These are phyloP conservation scores for Australoheros facetus DNA, from an alignment of 2,797 vertebrate species.

Conservation along the genomic window DNA sequence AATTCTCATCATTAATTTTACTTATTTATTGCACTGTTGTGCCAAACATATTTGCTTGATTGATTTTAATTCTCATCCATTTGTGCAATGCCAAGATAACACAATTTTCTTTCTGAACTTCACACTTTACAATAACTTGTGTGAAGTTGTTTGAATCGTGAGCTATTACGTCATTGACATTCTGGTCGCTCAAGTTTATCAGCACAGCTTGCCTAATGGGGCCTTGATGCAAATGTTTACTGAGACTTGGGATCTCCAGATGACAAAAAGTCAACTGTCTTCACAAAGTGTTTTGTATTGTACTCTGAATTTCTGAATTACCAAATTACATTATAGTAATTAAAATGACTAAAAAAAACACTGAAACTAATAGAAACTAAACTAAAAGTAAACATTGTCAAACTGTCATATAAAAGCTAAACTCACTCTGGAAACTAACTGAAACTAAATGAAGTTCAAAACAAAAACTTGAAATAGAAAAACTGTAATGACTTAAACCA, in stretches of 20 bases:
- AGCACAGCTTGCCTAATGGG: background rate
- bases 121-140: background rate
- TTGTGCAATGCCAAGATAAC: too few species aligned
- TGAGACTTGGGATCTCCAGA: background rate
- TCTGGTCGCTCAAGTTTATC: background rate
- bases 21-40: too few species aligned
- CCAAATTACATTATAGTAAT: background rate
- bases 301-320: background rate
- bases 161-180: background rate
- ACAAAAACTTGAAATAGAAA: background rate
- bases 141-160: background rate
- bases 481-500: background rate
- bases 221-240: background rate
- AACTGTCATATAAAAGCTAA: background rate
- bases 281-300: background rate
- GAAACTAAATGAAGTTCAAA: background rate
- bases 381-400: too few species aligned
- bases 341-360: background rate
- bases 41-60: too few species aligned
- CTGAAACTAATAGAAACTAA: background rate
- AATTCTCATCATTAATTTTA: too few species aligned
- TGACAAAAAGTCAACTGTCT: background rate
- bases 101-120: too few species aligned
- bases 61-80: too few species aligned
- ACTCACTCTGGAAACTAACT: too few species aligned